A percentile compares a stretch with the other conserved stretches of the same genome.
Conservation (phyloP, 2,113 vertebrate species). For the Peromyscus maniculatus region DNA sequence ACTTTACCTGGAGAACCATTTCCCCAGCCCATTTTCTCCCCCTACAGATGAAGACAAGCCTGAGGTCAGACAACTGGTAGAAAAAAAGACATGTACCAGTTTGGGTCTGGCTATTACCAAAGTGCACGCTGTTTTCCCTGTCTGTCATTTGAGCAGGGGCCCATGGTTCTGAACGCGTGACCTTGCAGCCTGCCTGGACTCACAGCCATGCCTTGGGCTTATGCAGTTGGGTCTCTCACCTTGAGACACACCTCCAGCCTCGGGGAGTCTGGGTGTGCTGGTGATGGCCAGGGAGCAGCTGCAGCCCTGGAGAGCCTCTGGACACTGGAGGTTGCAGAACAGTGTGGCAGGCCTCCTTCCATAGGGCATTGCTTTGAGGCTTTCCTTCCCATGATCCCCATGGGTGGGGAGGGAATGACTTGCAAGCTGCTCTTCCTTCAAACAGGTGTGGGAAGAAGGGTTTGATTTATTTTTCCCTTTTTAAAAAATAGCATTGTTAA, state of each 20-base stretch:
- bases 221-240: background rate
- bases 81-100: background rate
- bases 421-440: background rate
- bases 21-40: background rate
- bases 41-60: background rate
- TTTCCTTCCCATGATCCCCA: background rate
- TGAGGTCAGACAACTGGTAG: background rate
- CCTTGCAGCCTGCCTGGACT: background rate
- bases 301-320: background rate
- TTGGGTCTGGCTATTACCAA: background rate
- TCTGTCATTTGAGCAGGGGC: background rate
- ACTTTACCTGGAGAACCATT: background rate
- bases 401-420: background rate
- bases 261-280: background rate
- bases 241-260: background rate
- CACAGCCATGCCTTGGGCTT: background rate
- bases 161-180: background rate
- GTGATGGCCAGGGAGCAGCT: background rate
- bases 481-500: background rate
- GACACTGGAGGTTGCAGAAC: background rate
- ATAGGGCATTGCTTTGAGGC: too few relatives aligned
- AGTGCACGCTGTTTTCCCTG: rapidly evolving
- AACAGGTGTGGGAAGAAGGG: background rate
- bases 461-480: background rate
- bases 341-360: background rate